Base-by-base conservation (phyloP, 2,797 vertebrate genomes). In the Glyptemys insculpta region DNA sequence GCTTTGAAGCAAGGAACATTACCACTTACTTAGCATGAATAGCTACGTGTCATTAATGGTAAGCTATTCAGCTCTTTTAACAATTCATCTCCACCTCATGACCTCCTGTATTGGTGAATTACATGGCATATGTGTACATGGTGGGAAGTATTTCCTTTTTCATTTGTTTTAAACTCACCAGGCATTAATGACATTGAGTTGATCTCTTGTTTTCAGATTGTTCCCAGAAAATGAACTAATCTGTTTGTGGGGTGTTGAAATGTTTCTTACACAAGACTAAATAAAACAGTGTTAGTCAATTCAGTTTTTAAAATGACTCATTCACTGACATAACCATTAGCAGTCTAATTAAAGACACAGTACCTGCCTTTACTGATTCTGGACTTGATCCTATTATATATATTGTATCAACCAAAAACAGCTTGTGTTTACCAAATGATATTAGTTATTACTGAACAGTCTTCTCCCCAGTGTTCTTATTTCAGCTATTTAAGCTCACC, bases 111-210 rank as follows among this genome's bases (percentile, higher is more conserved):
- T 21, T 53, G 68, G n/a, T 37, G 88, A 81, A 88, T 50, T 78
- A 47, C 53, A 78, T 49, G 68, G 37, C 41, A 74, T 79, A 34
- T 53, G 68, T 52, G 2, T 76, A 21, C 79, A 54, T 59, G 82
- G 83, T 31, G 85, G 57, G 27, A 94, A 95, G 54, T 59, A 50
- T 95, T 97, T 88, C 47, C 10, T 47, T 97, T 31, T 93, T 95
- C 34, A 68, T 89, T 83, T 76, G 31, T 83, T 87, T 50, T 87
- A 41, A 95, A 29, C 76, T 92, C 78, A 76, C 92, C 84, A 93
- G n/a, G 79, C 50, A n/a, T 65, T 95, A 82, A 59, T 86, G 74
- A 49, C 56, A 78, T 87, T 90, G 86, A 91, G 88, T 74, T 89
- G 81, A 79, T 88, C 83, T 41, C 1, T 15, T 76, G 68, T 97